Conservation (phyloP, 2,888 invertebrate species). For the Peribatodes rhomboidaria region DNA sequence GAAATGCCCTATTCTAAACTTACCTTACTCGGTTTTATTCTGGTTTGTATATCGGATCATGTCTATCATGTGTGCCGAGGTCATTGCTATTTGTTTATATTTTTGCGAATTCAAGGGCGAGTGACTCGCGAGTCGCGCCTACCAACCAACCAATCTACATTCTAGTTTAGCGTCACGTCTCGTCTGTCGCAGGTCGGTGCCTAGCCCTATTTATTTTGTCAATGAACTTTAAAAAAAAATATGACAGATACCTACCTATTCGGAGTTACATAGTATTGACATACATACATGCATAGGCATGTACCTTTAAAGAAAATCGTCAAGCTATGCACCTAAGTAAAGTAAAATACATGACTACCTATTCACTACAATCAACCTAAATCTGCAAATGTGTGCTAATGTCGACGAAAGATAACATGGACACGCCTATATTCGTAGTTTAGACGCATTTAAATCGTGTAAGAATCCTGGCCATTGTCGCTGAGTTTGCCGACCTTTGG, state of each 20-base stretch:
- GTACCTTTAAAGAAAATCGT: no score
- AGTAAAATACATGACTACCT: no score
- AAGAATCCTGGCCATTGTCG: slow-evolving; percentile 69
- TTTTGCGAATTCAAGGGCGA: slow-evolving; percentile 80
- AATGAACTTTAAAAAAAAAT: not conserved
- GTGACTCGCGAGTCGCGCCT: slow-evolving; percentile 37
- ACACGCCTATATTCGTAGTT: slow-evolving; percentile 35
- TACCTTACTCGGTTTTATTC: slow-evolving; percentile 69
- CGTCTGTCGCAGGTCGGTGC: not conserved
- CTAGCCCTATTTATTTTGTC: not conserved
- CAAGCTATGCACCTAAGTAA: no score
- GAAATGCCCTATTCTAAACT: slow-evolving; percentile 83
- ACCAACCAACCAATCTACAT: slow-evolving; percentile 10
- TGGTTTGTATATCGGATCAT: slow-evolving; percentile 57
- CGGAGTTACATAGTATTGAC: no score
- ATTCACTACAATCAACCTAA: not conserved
- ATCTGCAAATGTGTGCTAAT: not conserved
- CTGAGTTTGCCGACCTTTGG: slow-evolving; percentile 74
- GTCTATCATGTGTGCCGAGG: slow-evolving; percentile 81
- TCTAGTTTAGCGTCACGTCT: not conserved
- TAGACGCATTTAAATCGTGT: slow-evolving; percentile 63
- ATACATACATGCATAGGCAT: no score
- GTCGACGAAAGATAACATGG: slow-evolving; percentile 4
- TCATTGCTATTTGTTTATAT: slow-evolving; percentile 82
- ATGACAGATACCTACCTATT: no score